These are phyloP conservation scores for Phaenicophaeus curvirostris DNA, from an alignment of 2,797 vertebrate species.

Conservation along the genomic window DNA sequence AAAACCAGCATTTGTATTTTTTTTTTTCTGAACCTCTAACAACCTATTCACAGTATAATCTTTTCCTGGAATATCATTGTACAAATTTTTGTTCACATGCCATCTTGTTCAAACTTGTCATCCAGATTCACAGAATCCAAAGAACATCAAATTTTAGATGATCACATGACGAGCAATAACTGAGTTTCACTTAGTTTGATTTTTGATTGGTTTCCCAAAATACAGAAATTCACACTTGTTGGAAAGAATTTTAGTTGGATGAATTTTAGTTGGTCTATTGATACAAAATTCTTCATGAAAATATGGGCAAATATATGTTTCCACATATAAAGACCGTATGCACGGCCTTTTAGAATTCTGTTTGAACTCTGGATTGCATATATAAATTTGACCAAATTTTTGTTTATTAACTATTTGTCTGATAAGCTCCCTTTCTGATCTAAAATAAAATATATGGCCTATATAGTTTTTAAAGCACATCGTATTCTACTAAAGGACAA, in stretches of 20 bases:
- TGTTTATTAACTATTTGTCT: not conserved
- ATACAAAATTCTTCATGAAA: not conserved
- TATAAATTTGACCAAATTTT: not conserved
- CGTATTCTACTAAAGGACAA: not conserved
- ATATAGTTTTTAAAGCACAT: not conserved
- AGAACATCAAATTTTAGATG: not conserved
- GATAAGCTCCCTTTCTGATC: not conserved
- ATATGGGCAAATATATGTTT: not conserved
- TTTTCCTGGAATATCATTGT: not conserved
- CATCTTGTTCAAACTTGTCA: not conserved
- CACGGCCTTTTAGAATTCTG: not conserved
- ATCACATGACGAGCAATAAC: not conserved
- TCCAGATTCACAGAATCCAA: not conserved
- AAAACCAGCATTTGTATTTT: not conserved
- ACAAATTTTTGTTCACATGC: not conserved
- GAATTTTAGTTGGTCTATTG: not conserved
- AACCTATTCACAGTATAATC: not conserved
- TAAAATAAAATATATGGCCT: not conserved
- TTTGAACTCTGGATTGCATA: not conserved
- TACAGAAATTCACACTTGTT: not conserved
- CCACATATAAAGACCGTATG: not conserved
- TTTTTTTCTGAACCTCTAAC: not conserved
- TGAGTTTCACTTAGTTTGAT: not conserved
- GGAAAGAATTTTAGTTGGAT: not conserved
- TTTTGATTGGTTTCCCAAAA: not conserved